These are phyloP conservation scores for Xanthia icteritia DNA, from an alignment of 2,888 invertebrate species.

Conservation along the genomic window DNA sequence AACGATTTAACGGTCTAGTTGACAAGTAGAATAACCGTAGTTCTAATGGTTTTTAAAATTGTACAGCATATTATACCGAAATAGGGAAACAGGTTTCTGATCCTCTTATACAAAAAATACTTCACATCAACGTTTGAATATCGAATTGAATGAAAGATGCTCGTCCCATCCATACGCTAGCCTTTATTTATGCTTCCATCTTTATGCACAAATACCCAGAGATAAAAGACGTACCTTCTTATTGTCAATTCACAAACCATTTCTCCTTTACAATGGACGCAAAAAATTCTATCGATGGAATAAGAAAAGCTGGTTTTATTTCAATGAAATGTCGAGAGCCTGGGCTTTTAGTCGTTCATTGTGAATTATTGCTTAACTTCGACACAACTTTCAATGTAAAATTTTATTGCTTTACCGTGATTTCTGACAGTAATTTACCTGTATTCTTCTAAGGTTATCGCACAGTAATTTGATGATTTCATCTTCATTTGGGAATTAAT, in stretches of 20 bases:
- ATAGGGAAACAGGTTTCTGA: constrained; percentile 6
- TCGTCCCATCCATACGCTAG: constrained; percentile 41
- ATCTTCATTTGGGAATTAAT: neutral
- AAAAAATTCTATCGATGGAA: constrained; percentile 66
- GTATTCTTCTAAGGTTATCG: neutral
- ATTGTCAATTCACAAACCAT: constrained; percentile 77
- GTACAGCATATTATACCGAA: constrained; percentile 1
- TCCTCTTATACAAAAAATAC: constrained; percentile 12
- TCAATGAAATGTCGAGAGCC: constrained; percentile 67
- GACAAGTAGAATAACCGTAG: constrained; percentile 27
- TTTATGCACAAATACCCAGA: constrained; percentile 70
- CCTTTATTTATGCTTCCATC: constrained; percentile 59
- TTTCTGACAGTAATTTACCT: constrained; percentile 43
- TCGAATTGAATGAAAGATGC: constrained; percentile 41
- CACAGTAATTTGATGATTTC: constrained; percentile 2
- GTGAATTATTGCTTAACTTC: constrained; percentile 61
- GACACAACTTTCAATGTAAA: constrained; percentile 49
- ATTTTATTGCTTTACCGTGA: constrained; percentile 50
- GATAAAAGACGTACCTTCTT: constrained; percentile 75
- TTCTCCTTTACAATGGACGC: constrained; percentile 71
- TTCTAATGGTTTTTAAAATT: constrained; percentile 13
- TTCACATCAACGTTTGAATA: constrained; percentile 39
- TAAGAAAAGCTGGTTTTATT: constrained; percentile 70
- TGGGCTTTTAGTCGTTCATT: constrained; percentile 59
- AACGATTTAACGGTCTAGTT: constrained; percentile 52